A percentile compares a stretch with the other conserved stretches of the same genome.
phyloP scores from a whole-genome alignment of 2,888 invertebrate species.

The Masnerella sp. region DNA sequence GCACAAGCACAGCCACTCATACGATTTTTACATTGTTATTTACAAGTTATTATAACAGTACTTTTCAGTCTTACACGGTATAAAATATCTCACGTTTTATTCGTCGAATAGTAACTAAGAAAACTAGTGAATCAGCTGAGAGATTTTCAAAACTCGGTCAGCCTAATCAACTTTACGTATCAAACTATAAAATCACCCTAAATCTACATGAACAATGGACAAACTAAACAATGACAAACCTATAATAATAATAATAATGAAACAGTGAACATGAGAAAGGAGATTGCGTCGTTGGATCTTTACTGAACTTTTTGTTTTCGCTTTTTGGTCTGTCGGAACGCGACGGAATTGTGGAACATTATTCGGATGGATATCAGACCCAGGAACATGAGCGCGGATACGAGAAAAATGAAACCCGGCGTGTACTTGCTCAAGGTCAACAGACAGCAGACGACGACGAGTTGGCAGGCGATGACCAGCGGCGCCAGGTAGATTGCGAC shows the following conservation, averaged over 20 bases:
- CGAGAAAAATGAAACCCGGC: slow-evolving; percentile 74
- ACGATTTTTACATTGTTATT: slow-evolving; percentile 66
- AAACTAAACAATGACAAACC: slow-evolving; percentile 21
- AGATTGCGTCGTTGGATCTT: slow-evolving; percentile 16
- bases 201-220: too few species aligned
- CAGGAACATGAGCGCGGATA: slow-evolving; percentile 70
- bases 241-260: slow-evolving; percentile 16
- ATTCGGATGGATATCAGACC: slow-evolving; percentile 71
- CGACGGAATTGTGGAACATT: slow-evolving; percentile 66
- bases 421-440: slow-evolving; percentile 71
- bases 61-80: slow-evolving; percentile 75
- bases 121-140: not conserved
- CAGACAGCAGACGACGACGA: slow-evolving; percentile 67
- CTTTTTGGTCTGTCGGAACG: slow-evolving; percentile 59
- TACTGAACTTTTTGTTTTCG: slow-evolving; percentile 67
- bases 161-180: not conserved
- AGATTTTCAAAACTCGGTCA: slow-evolving; percentile 7
- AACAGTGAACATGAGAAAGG: slow-evolving; percentile 15
- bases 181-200: slow-evolving; percentile 18
- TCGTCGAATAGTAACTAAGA: slow-evolving; percentile 40
- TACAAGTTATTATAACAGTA: slow-evolving; percentile 71
- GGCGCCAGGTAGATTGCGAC: slow-evolving; percentile 71
- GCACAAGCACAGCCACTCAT: slow-evolving; percentile 39
- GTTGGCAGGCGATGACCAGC: slow-evolving; percentile 67
- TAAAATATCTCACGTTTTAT: slow-evolving; percentile 64